Base-by-base conservation (phyloP, 1,140 invertebrate genomes). In the Oryctes rhinoceros region DNA sequence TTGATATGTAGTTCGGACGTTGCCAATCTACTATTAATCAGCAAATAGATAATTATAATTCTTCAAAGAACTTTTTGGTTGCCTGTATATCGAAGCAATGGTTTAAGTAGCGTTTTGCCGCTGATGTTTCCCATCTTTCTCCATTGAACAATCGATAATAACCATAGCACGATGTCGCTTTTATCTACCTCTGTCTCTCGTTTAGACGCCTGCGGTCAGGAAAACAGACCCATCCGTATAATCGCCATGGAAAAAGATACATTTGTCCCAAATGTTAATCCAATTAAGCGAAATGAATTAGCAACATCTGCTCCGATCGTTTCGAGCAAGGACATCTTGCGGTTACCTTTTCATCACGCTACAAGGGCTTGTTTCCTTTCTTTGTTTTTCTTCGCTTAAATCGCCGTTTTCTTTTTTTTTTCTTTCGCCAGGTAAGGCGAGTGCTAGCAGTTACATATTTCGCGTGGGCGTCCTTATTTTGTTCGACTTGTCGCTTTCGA, bases 231-330 rank as follows among this genome's bases (percentile, higher is more conserved):
- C 24, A 2, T 30, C 49, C 11, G 6, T 10, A 53, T 53, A 53
- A 53, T 53, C 49, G 49, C n/a, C n/a, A 13, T 18, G 49, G n/a
- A 53, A 18, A 53, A 13, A 53, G 11, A 53, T 18, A 53, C 49
- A 53, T 53, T 53, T 53, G 49, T 53, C 49, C 49, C 0, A 15
- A 53, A 13, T 53, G 11, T 53, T 53, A 53, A 53, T 53, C 49
- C 49, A 53, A 53, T 53, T 53, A 53, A 53, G 49, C n/a, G 49
- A 53, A 53, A 53, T 53, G 49, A 53, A 53, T 53, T 53, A 53
- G 49, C 49, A 53, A 53, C 49, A 53, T 53, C 49, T 53, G 49
- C n/a, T 18, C 11, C 4, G 49, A 18, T 15, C 9, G 13, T 18
- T 53, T 13, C 49, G 49, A 10, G 49, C 49, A 53, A 53, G 49